These are phyloP conservation scores for Sinella curviseta DNA, from an alignment of 1,140 invertebrate species.

Conservation along the genomic window DNA sequence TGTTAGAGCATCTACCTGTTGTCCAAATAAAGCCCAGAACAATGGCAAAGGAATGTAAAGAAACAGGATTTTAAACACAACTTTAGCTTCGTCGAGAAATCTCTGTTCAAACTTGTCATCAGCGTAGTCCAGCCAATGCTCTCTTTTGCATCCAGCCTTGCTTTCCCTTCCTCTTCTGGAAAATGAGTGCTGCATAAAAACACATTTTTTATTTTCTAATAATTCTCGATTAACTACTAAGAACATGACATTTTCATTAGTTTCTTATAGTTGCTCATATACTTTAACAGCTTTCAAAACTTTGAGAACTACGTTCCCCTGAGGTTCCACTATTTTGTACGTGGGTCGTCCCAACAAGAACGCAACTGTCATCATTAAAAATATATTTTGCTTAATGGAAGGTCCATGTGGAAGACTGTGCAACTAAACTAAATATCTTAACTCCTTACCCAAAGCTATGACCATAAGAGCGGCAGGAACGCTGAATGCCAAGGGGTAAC, in stretches of 20 bases:
- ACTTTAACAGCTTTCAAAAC: conserved; percentile 76
- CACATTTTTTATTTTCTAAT: too few species aligned
- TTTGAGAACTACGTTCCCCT: conserved; percentile 77
- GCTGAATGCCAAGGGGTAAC: conserved; percentile 89
- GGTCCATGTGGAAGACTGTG: too few species aligned
- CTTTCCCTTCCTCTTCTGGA: neutral
- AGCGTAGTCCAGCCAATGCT: conserved; percentile 64
- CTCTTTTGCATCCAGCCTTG: conserved; percentile 49
- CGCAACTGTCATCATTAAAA: conserved; percentile 60
- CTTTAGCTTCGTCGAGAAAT: conserved; percentile 60
- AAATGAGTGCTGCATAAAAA: conserved; percentile 24
- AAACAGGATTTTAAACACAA: conserved; percentile 57
- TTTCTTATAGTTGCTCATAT: too few species aligned
- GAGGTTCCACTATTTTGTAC: conserved; percentile 75
- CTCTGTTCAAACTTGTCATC: conserved; percentile 57
- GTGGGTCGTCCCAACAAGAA: conserved; percentile 74
- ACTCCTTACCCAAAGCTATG: conserved; percentile 71
- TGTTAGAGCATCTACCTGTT: too few species aligned
- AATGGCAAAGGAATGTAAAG: conserved; percentile 64
- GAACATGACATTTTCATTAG: too few species aligned
- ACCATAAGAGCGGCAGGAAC: conserved; percentile 85
- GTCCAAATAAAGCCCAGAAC: conserved; percentile 54
- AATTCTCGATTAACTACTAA: too few species aligned
- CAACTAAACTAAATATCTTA: too few species aligned
- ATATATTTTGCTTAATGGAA: too few species aligned